Evolutionary conservation across 2,797 vertebrate genomes (phyloP).

Genomic region (Otolemur crassicaudatus): DNA sequence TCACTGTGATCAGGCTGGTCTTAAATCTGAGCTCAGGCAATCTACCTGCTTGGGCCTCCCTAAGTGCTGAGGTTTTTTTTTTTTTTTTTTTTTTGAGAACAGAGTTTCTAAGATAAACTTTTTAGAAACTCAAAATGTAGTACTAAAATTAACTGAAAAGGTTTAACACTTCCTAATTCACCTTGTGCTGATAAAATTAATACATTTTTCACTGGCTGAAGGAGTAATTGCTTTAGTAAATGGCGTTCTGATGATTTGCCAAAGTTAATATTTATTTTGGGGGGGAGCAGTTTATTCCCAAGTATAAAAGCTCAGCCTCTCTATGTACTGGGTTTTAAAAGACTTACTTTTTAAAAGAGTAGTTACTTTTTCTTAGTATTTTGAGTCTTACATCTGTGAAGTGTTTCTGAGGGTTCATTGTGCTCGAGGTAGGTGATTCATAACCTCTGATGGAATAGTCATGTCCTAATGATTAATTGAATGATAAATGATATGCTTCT

Average conservation of each 20-base stretch:
- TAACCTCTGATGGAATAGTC: background rate
- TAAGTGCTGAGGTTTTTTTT: too few species aligned
- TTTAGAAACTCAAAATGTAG: background rate
- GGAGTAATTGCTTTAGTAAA: conserved; percentile 38
- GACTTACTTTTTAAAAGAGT: background rate
- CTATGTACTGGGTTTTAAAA: background rate
- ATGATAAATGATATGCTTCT: background rate
- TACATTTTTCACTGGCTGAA: conserved; percentile 22
- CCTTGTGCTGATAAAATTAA: background rate
- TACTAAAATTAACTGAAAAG: conserved; percentile 47
- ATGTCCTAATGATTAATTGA: conserved; percentile 36
- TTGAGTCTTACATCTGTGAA: background rate
- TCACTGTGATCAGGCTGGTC: too few species aligned
- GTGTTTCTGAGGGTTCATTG: conserved; percentile 3
- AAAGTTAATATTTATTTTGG: conserved; percentile 7
- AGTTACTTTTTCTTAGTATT: conserved; percentile 15
- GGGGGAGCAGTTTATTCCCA: background rate
- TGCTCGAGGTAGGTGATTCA: conserved; percentile 34
- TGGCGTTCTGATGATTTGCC: conserved; percentile 49
- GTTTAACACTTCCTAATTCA: background rate
- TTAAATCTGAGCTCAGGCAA: too few species aligned
- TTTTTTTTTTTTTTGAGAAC: too few species aligned
- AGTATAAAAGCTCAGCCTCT: background rate
- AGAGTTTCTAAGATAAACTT: conserved; percentile 27
- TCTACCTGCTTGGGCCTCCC: too few species aligned